phyloP scores from a whole-genome alignment of 2,888 invertebrate species.

The Agrochola lychnidis region DNA sequence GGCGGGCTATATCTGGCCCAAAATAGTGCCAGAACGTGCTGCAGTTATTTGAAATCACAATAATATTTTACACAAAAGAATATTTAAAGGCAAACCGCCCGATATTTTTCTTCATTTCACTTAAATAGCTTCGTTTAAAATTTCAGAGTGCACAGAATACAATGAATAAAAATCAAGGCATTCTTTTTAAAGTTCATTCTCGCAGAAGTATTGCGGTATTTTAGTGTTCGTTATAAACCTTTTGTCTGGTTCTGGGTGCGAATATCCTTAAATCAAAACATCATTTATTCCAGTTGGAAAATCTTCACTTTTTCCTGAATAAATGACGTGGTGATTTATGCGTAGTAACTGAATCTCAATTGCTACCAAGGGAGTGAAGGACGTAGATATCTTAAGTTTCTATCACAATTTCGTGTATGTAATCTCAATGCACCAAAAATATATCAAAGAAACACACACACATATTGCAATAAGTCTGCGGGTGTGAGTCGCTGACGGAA shows the following conservation, averaged over 20 bases:
- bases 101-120: constrained; percentile 8
- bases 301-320: neutral
- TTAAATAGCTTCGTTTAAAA: constrained; percentile 22
- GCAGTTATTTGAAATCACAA: neutral
- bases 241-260: constrained; percentile 8
- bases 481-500: too few species aligned
- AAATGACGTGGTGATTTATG: neutral
- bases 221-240: constrained; percentile 10
- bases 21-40: constrained; percentile 1
- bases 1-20: neutral
- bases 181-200: neutral
- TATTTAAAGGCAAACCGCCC: neutral
- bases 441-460: too few species aligned
- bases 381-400: neutral
- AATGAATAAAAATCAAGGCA: constrained; percentile 11
- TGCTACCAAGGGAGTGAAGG: neutral
- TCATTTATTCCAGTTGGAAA: neutral
- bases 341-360: too few species aligned
- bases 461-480: too few species aligned
- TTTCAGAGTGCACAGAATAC: constrained; percentile 3
- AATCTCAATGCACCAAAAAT: neutral
- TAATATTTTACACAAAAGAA: constrained; percentile 14
- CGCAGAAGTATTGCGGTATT: neutral
- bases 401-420: neutral
- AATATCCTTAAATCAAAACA: neutral